Base-by-base conservation (phyloP, 2,888 invertebrate genomes). In the Bombylius major region DNA sequence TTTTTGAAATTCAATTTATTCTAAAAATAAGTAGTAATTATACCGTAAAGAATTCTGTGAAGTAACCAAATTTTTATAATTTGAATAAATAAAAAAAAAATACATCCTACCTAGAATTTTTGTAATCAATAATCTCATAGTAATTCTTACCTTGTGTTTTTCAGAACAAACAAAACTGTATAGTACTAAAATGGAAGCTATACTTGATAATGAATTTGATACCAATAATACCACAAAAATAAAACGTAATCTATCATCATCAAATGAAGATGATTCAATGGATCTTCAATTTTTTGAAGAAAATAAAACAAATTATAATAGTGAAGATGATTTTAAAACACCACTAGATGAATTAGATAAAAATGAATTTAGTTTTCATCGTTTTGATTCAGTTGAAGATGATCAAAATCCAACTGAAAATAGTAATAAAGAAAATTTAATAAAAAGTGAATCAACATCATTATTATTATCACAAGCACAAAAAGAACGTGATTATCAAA, bases 211-310 rank as follows among this genome's bases (percentile, higher is more conserved):
- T 42, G 54, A 54, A 14, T 54, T 55, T 32, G 54, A 54, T 34
- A 34, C 48, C 23, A 14, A 14, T 45, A 45, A 14, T 45, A 23
- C 23, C 23, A 23, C 23, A 23, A 59, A 59, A 50, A 50, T 59
- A 13, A 55, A 50, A 23, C 50, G 54, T 11, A 59, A 54, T 51
- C 55, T 56, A 32, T 55, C 57, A 2, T 58, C 56, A 13, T 55
- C 56, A 1, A 58, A 59, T 44, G 59, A 55, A 50, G 59, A 59
- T 42, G 58, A 58, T 39, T 58, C 56, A 31, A 59, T 58, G 23
- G 59, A 59, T 52, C 7, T 59, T 13, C 57, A 55, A 39, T 56
- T 59, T 31, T 59, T 59, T 14, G 57, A 59, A n/a, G 59, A 59
- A 32, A 44, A 13, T 44, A 44, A 7, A 44, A 45, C n/a, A 7